These are phyloP conservation scores for Doris montereyensis DNA, from an alignment of 2,888 invertebrate genomes.

Conservation along the genomic window DNA sequence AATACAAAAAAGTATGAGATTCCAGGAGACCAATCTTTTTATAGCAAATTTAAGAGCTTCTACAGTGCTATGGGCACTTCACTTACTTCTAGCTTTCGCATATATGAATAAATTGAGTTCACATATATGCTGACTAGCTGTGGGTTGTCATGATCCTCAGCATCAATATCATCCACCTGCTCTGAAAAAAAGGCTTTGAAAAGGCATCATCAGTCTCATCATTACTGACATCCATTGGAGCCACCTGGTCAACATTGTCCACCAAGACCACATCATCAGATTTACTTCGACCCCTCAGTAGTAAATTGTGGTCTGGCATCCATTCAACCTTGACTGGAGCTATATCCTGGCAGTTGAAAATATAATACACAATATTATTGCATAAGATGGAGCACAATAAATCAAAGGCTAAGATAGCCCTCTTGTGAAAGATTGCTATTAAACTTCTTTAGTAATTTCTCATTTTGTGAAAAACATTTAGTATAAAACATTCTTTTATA, in stretches of 20 bases:
- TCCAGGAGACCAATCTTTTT: too few species aligned
- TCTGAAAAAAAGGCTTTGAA: constrained; percentile 51
- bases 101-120: constrained; percentile 90
- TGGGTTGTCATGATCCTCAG: constrained; percentile 82
- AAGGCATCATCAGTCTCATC: constrained; percentile 62
- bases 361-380: too few species aligned
- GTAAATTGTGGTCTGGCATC: constrained; percentile 36
- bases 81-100: constrained; percentile 81
- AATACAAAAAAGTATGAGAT: too few species aligned
- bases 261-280: constrained; percentile 24
- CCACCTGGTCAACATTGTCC: constrained; percentile 44
- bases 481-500: too few species aligned
- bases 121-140: constrained; percentile 88
- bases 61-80: too few species aligned
- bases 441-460: too few species aligned
- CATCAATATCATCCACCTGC: constrained; percentile 78
- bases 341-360: constrained; percentile 8
- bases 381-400: too few species aligned
- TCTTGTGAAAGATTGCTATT: too few species aligned
- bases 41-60: too few species aligned
- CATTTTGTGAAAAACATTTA: too few species aligned
- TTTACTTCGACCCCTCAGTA: not conserved
- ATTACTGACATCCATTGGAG: constrained; percentile 63
- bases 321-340: constrained; percentile 42
- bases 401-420: too few species aligned